Evolutionary conservation across 2,113 vertebrate species (phyloP).

Genomic region (Meleagris gallopavo): DNA sequence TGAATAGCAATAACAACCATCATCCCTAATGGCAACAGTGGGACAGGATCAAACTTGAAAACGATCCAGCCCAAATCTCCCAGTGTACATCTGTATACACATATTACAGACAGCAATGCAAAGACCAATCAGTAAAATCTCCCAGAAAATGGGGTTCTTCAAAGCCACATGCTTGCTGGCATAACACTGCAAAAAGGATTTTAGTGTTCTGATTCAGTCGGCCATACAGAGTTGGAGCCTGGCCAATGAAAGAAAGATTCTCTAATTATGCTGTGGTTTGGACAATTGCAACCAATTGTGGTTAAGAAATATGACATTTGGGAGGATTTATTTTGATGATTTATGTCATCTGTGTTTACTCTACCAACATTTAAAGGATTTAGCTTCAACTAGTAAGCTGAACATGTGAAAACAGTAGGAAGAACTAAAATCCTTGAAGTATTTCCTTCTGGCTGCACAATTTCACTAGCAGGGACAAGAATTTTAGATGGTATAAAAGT

Average conservation of each 20-base stretch:
- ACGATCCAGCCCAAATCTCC: neutral
- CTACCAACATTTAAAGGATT: constrained; percentile 7
- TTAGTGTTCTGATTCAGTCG: neutral
- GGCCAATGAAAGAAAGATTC: constrained; percentile 34
- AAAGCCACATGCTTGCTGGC: neutral
- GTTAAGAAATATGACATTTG: constrained; percentile 63
- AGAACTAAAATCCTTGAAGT: constrained; percentile 7
- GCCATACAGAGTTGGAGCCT: constrained; percentile 11
- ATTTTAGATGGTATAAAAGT: neutral
- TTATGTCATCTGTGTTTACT: constrained; percentile 39
- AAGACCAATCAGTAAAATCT: neutral
- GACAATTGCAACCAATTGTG: constrained; percentile 57
- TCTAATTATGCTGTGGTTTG: constrained; percentile 67
- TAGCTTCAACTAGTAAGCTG: constrained; percentile 25
- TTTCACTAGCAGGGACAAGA: neutral
- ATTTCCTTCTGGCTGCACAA: neutral
- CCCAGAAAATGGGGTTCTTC: neutral
- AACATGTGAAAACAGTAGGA: neutral
- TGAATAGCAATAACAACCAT: constrained; percentile 42
- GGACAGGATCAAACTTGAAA: constrained; percentile 1
- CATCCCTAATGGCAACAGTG: neutral
- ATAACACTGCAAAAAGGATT: neutral
- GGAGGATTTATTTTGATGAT: constrained; percentile 67
- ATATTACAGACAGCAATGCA: neutral
- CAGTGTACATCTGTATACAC: accelerated